Evolutionary conservation across 2,888 invertebrate genomes (phyloP), one percentile per base, ranked within the genome.

Genomic region (Rotaria magnacalcarata): DNA sequence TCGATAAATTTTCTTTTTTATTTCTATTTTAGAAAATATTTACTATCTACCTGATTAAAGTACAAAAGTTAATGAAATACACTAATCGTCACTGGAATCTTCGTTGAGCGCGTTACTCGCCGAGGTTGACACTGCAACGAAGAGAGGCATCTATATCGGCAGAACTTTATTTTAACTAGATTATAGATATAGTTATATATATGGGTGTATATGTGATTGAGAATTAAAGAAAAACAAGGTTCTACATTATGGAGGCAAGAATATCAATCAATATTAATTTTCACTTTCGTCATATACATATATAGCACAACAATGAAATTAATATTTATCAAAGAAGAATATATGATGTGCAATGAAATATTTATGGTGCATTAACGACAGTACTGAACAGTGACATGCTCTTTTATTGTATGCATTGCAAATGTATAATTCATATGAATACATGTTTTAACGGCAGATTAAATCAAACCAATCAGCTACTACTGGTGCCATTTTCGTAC

Each of bases 21-120:
- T 54, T 54, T 54, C 54, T 54, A 54, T 54, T 67, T 67, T 27
- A 67, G 56, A 56, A 24, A 56, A 24, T 56, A 56, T 56, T 24
- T 24, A 7, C 34, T 67, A 67, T 67, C 67, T 67, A 67, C 67
- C 67, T 67, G 67, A 67, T 34, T 34, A 41, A 67, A 67, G 67
- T 67, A 27, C 19, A 67, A 67, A 67, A 67, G 16, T 34, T 34
- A 67, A 34, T 34, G 34, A 67, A 67, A 67, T 67, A 67, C 67
- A 34, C 67, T 67, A 67, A 67, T 34, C 67, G 34, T 67, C 67
- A 67, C 34, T 67, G 67, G 67, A 67, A 67, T 67, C 67, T 67
- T 67, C 67, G 19, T 67, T 67, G 67, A 67, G 67, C 67, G 67
- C 27, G 14, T 67, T 67, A 67, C 67, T 67, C 67, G 67, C 67